Evolutionary conservation across 1,140 invertebrate genomes (phyloP), one percentile per base, ranked within the genome.

Genomic region (Aphis gossypii): DNA sequence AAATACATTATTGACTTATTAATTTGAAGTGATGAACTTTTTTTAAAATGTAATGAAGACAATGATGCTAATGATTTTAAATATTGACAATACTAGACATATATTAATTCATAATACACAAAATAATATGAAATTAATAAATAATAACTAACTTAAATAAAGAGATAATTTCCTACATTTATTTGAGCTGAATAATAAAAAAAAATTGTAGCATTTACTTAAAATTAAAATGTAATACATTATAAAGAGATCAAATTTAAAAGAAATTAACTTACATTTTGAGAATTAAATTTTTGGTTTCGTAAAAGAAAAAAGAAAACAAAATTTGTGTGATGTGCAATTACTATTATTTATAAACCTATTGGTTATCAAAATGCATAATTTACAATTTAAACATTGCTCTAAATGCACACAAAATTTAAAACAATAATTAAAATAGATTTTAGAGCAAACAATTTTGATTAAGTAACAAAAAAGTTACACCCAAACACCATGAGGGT

Each of bases 401-500:
- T 60, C 21, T 30, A 41, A 90, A 90, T 90, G 9, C 35, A 90
- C 44, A 60, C 48, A 38, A 38, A 11, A 89, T 5, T 51, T 18
- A 60, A 56, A 89, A 76, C 41, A 2, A 54, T 56, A 38, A 56
- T 89, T 41, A 25, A 90, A 41, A 56, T 56, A 41, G 1, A 60
- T 56, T 90, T 30, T 56, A 56, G 54, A 60, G 51, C 54, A 41
- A 90, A 90, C 25, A 38, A 89, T 38, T 84, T 92, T 92, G 46
- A 88, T 93, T 41, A 92, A 20, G 76, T 84, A 84, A 92, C 48
- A 84, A 54, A 48, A 25, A 14, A 82, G 23, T 93, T 96, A 99
- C 82, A 99, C 98, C 98, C 98, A 99, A 91, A 99, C 98, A 46
- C 98, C 98, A 95, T 99, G 98, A 76, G 98, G 98, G 96, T 99